These are phyloP conservation scores for Oryzias javanicus DNA, from an alignment of 2,113 vertebrate genomes.

Conservation along the genomic window DNA sequence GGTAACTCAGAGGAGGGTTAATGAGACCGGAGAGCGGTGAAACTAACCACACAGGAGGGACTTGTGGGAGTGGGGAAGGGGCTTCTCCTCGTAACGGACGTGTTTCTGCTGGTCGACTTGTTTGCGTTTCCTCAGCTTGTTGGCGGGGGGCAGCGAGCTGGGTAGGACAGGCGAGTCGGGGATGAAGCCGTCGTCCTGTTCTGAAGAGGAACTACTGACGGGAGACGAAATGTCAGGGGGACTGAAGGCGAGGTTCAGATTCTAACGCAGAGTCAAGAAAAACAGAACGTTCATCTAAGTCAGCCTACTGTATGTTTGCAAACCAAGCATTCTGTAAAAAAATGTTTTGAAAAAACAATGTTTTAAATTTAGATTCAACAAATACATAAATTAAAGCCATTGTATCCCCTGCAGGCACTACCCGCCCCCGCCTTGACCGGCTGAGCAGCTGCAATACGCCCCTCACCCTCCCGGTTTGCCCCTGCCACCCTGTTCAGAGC, in stretches of 20 bases:
- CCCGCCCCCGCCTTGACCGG: too few relatives aligned
- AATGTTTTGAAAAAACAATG: too few relatives aligned
- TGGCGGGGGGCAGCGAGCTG: constrained; percentile 79
- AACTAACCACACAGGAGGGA: constrained; percentile 59
- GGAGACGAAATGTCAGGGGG: constrained; percentile 6
- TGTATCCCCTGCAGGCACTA: too few relatives aligned
- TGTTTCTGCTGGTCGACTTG: constrained; percentile 68
- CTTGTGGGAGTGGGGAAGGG: constrained; percentile 35
- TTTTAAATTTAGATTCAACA: too few relatives aligned
- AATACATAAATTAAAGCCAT: too few relatives aligned
- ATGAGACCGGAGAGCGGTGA: too few relatives aligned
- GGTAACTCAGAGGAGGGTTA: neutral
- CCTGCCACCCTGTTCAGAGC: too few relatives aligned
- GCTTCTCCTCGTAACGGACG: constrained; percentile 82
- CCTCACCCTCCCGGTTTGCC: too few relatives aligned
- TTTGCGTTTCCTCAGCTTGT: constrained; percentile 81
- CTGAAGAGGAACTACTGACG: constrained; percentile 31
- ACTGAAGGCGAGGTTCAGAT: constrained; percentile 6
- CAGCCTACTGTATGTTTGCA: too few relatives aligned
- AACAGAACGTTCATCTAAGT: too few relatives aligned
- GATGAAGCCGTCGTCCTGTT: constrained; percentile 84
- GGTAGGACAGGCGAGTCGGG: constrained; percentile 85
- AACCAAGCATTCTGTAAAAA: too few relatives aligned
- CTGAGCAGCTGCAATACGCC: too few relatives aligned
- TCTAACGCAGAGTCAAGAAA: neutral